Percentiles rank a stretch among this genome's conserved stretches.
These are phyloP conservation scores for Trimorus sp. DNA, from an alignment of 2,888 invertebrate genomes.

Conservation along the genomic window DNA sequence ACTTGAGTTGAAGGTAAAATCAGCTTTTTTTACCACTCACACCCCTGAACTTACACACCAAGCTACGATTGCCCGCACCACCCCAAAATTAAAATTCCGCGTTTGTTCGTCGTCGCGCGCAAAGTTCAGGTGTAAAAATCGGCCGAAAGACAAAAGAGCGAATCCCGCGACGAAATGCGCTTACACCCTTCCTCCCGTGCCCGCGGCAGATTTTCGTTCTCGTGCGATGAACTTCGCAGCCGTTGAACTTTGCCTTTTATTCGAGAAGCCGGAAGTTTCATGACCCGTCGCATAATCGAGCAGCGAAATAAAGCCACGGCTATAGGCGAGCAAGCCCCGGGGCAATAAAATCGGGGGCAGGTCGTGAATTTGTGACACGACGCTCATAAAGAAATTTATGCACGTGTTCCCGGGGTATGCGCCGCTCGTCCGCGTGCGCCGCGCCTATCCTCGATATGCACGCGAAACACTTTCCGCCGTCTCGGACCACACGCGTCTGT, in stretches of 20 bases:
- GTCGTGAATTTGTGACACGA: slow-evolving; percentile 78
- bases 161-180: slow-evolving; percentile 33
- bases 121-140: slow-evolving; percentile 36
- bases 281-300: slow-evolving; percentile 70
- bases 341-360: slow-evolving; percentile 79
- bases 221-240: slow-evolving; percentile 62
- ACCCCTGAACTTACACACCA: no score
- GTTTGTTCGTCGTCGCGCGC: not conserved
- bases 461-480: no score
- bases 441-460: no score
- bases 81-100: slow-evolving; percentile 28
- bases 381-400: slow-evolving; percentile 79
- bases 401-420: slow-evolving; percentile 69
- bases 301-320: slow-evolving; percentile 71
- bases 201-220: slow-evolving; percentile 55
- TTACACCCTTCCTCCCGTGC: slow-evolving; percentile 37
- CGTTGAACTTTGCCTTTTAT: slow-evolving; percentile 65
- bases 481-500: not conserved
- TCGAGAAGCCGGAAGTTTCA: slow-evolving; percentile 72
- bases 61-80: no score
- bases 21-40: no score
- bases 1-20: no score
- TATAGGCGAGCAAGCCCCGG: slow-evolving; percentile 73
- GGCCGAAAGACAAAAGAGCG: slow-evolving; percentile 38
- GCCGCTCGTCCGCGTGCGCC: slow-evolving; percentile 34